Evolutionary conservation across 2,797 vertebrate species (phyloP).

Genomic region (Onychomys arenicola): DNA sequence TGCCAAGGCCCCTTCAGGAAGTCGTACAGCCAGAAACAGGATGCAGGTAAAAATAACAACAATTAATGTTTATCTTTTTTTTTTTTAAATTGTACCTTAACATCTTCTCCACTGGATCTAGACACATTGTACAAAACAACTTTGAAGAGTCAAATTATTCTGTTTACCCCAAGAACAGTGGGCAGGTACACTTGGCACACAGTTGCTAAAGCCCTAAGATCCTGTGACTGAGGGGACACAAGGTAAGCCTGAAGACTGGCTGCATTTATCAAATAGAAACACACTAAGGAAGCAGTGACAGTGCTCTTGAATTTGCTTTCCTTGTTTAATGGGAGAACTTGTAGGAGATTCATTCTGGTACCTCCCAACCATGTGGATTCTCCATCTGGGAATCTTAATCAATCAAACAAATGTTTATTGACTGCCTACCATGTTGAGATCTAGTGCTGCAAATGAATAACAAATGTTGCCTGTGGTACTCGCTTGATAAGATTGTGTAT

Average conservation of each 20-base stretch:
- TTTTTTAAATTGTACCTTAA: constrained; percentile 49
- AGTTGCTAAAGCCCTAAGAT: neutral
- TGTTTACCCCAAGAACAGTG: neutral
- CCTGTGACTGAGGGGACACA: neutral
- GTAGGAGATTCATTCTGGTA: constrained; percentile 5
- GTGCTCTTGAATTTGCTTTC: neutral
- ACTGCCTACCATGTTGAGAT: constrained; percentile 32
- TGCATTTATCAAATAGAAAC: neutral
- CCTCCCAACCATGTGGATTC: constrained; percentile 25
- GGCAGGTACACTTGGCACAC: neutral
- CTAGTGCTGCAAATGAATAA: neutral
- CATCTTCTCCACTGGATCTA: constrained; percentile 41
- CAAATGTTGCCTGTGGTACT: neutral
- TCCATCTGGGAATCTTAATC: constrained; percentile 60
- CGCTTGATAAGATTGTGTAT: neutral
- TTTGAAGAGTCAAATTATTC: constrained; percentile 40
- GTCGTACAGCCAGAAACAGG: constrained; percentile 62
- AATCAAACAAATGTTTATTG: constrained; percentile 66
- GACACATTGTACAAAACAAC: constrained; percentile 1
- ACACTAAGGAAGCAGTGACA: rapidly evolving
- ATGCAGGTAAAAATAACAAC: constrained; percentile 75
- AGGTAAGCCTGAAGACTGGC: neutral
- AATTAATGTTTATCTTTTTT: neutral
- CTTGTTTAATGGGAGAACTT: neutral
- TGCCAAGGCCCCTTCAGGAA: constrained; percentile 57